phyloP scores from a whole-genome alignment of 1,140 invertebrate genomes.

The Manduca sexta region DNA sequence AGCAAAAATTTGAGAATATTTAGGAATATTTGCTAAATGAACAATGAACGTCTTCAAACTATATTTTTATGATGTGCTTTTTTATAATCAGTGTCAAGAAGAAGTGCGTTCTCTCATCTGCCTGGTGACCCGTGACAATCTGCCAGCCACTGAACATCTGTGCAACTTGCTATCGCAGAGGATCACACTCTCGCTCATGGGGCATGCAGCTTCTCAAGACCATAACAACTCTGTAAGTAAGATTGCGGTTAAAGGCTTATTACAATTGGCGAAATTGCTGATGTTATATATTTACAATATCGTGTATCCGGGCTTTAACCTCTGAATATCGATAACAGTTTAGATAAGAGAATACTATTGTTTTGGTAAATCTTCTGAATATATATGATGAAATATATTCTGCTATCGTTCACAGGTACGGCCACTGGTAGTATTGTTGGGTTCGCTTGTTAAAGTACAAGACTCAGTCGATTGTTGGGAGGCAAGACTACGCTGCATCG shows the following conservation, averaged over 20 bases:
- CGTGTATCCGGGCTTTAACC: too few relatives aligned
- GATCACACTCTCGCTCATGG: constrained; percentile 84
- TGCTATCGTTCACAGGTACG: constrained; percentile 74
- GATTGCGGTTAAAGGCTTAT: background rate
- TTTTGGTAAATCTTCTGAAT: background rate
- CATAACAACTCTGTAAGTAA: constrained; percentile 68
- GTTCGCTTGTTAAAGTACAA: constrained; percentile 91
- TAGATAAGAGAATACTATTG: too few relatives aligned
- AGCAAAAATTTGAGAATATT: too few relatives aligned
- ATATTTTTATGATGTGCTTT: background rate
- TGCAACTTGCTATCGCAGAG: constrained; percentile 87
- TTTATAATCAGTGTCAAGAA: constrained; percentile 79
- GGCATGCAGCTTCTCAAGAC: constrained; percentile 76
- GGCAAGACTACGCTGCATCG: constrained; percentile 90
- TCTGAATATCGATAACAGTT: too few relatives aligned
- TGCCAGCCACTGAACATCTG: constrained; percentile 89
- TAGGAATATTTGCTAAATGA: too few relatives aligned
- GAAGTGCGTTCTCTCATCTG: constrained; percentile 92
- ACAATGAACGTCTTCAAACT: too few relatives aligned
- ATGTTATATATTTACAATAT: too few relatives aligned
- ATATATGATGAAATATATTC: background rate
- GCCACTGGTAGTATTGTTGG: constrained; percentile 89
- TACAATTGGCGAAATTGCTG: too few relatives aligned
- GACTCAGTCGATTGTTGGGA: constrained; percentile 93
- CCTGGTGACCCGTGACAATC: constrained; percentile 91